Conservation (phyloP, 2,113 vertebrate species). For the Siniperca knerii region DNA sequence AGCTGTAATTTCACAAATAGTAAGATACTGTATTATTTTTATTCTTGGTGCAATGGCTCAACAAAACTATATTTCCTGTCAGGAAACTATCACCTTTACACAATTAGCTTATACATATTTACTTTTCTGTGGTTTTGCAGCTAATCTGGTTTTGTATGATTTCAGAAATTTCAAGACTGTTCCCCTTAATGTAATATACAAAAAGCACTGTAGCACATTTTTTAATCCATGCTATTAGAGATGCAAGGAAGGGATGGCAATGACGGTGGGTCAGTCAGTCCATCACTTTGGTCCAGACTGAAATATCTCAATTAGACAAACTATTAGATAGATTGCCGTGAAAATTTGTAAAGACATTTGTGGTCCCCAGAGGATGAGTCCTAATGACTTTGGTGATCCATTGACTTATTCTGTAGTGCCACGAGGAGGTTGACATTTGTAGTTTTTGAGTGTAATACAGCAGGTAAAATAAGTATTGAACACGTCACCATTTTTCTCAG, state of each 20-base stretch:
- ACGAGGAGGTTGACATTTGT: background rate
- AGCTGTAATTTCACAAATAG: constrained; percentile 4
- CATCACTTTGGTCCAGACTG: background rate
- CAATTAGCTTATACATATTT: background rate
- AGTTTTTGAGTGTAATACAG: background rate
- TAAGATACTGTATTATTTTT: background rate
- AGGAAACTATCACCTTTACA: background rate
- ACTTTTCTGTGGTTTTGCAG: background rate
- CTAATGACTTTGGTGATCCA: background rate
- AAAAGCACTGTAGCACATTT: background rate
- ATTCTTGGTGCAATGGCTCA: background rate
- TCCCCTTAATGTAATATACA: background rate
- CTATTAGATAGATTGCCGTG: too few relatives aligned
- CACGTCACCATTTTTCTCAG: too few relatives aligned
- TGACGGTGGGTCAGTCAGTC: too few relatives aligned
- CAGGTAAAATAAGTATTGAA: too few relatives aligned
- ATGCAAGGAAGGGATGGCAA: background rate
- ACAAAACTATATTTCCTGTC: background rate
- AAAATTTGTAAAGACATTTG: background rate
- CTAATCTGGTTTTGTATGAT: too few relatives aligned
- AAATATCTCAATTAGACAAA: too few relatives aligned
- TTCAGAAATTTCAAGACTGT: background rate
- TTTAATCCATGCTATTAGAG: background rate
- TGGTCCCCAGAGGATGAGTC: background rate
- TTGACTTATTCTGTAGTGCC: background rate